Evolutionary conservation across 2,797 vertebrate species (phyloP), one percentile per base, ranked within the genome.

Genomic region (Macropus fuliginosus): DNA sequence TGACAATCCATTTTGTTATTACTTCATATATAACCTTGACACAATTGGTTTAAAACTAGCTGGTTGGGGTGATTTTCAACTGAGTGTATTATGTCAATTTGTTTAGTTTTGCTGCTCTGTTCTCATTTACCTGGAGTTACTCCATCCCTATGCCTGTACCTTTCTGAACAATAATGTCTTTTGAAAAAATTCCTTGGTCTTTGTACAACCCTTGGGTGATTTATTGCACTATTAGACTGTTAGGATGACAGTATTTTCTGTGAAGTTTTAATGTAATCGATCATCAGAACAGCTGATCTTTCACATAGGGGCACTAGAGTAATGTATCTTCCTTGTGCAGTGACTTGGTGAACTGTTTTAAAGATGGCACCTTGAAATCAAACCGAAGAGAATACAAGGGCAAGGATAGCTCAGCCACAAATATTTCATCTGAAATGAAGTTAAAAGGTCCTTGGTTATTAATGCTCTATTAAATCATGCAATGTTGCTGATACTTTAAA

Each of bases 261-360:
- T 94, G 54, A 96, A 92, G 91, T 94, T 97, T 97, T 96, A 95
- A 54, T 24, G 93, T 87, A 91, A 92, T 94, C 93, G 1, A 94
- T 92, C 31, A 96, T 94, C 94, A 94, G 95, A 50, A 27, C 89
- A 93, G 16, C 54, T 97, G 16, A 55, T 54, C 55, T 56, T 81
- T 56, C 52, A 50, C 34, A 91, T 3, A 94, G 24, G 21, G 92
- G 0, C 56, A 55, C 91, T 24, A 66, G 90, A 94, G 62, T 8
- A 96, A 97, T 93, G 87, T 81, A 94, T 96, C 66, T 91, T 91
- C 66, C 4, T 81, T 92, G 18, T 62, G 50, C 56, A 56, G 62
- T 94, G 21, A 66, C 56, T 93, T 34, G 56, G 59, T 34, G 62
- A 21, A 91, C 2, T 94, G 34, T 94, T 97, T 96, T 94, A 93